phyloP scores from a whole-genome alignment of 2,888 invertebrate genomes.

The Clitarchus hookeri region DNA sequence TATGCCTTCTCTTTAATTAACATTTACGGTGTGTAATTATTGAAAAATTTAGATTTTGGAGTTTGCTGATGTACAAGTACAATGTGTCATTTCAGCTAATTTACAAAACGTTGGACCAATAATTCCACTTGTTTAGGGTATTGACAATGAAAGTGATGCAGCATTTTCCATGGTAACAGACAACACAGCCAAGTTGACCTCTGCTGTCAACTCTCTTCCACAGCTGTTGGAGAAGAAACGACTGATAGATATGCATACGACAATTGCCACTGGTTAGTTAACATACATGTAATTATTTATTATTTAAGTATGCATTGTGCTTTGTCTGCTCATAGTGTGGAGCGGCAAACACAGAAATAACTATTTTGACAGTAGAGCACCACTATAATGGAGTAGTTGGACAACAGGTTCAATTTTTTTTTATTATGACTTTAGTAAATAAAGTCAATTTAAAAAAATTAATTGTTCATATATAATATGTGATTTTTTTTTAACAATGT shows the following conservation, averaged over 20 bases:
- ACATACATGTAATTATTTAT: background rate
- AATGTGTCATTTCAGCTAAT: background rate
- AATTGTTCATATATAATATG: too few relatives aligned
- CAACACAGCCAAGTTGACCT: slow-evolving; percentile 90
- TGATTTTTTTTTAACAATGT: too few relatives aligned
- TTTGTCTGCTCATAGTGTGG: too few relatives aligned
- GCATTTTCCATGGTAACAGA: slow-evolving; percentile 87
- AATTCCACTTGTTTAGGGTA: slow-evolving; percentile 58
- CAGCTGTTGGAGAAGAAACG: slow-evolving; percentile 96
- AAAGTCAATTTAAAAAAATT: too few relatives aligned
- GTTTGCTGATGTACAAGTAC: background rate
- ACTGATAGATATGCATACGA: slow-evolving; percentile 98
- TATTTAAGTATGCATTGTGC: background rate
- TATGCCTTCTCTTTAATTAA: too few relatives aligned
- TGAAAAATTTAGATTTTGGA: too few relatives aligned
- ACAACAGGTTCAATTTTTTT: too few relatives aligned
- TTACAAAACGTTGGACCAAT: slow-evolving; percentile 18
- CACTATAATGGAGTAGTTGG: too few relatives aligned
- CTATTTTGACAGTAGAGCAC: too few relatives aligned
- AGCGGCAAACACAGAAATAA: too few relatives aligned
- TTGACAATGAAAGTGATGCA: slow-evolving; percentile 85
- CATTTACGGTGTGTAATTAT: too few relatives aligned
- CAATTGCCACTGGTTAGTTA: slow-evolving; percentile 83
- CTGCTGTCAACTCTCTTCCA: slow-evolving; percentile 93
- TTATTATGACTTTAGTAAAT: too few relatives aligned